phyloP scores from a whole-genome alignment of 2,888 invertebrate species.

The Pandemis heparana region DNA sequence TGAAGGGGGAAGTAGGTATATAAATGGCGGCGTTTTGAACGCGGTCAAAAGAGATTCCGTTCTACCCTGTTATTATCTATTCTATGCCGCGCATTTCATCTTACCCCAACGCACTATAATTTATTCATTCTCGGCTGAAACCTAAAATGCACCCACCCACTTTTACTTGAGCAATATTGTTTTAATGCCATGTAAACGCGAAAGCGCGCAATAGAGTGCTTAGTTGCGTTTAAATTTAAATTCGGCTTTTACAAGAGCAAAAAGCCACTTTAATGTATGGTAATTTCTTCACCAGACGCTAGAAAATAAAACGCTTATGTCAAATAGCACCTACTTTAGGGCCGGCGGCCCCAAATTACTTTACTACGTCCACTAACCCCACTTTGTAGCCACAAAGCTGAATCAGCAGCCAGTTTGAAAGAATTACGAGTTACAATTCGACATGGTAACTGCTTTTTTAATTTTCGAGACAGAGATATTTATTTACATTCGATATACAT shows the following conservation, averaged over 20 bases:
- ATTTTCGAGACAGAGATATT: not conserved
- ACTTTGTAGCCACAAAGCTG: constrained; percentile 22
- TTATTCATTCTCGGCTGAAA: not conserved
- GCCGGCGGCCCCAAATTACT: constrained; percentile 1
- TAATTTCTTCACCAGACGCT: constrained; percentile 14
- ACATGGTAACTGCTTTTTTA: not conserved
- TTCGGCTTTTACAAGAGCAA: constrained; percentile 8
- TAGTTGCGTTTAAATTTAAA: constrained; percentile 2
- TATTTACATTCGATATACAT: no score
- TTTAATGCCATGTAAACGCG: not conserved
- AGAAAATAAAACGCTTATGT: constrained; percentile 27
- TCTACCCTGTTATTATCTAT: no score
- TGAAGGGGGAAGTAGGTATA: no score
- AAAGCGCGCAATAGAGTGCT: not conserved
- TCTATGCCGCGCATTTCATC: no score
- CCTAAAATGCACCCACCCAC: not conserved
- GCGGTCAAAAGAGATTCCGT: no score
- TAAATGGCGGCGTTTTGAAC: no score
- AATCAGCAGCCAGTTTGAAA: constrained; percentile 4
- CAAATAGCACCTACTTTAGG: constrained; percentile 23
- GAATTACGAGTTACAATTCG: not conserved
- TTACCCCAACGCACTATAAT: no score
- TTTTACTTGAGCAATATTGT: not conserved
- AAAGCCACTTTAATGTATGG: constrained; percentile 17
- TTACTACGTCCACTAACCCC: constrained; percentile 18